Evolutionary conservation across 2,113 vertebrate species (phyloP), one percentile per base, ranked within the genome.

Genomic region (Etheostoma spectabile): DNA sequence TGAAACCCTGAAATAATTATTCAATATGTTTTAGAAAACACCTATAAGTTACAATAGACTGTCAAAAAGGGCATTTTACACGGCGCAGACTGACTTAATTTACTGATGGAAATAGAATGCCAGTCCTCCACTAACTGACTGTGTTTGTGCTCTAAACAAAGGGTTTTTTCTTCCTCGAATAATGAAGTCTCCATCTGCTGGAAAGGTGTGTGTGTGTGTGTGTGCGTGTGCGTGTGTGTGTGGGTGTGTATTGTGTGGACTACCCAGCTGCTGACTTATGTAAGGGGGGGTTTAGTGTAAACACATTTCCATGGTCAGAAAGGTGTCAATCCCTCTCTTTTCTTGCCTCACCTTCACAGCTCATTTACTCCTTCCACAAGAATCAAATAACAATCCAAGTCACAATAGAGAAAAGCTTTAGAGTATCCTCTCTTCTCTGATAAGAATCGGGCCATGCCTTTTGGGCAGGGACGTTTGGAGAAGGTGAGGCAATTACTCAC

Each of bases 271-370:
- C 83, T 72, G 63, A 61, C 55, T 92, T 90, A 84, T 45, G 64
- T 89, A 86, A 86, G 68, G 48, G 67, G 67, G 57, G 52, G 64
- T 45, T 75, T 71, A 77, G 68, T 86, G 80, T 90, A 86, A 91
- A 93, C 82, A 87, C 76, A 70, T 79, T 78, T 92, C 59, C 52
- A 18, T 62, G 77, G 74, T 89, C 71, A 83, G 79, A 85, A 84
- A 86, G 71, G 90, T 90, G 88, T 91, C 80, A 77, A 60, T 84
- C 84, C 72, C 56, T 79, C 74, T 86, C 62, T 89, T 87, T 88
- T 82, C 79, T 73, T 65, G 57, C 71, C 51, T 91, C 89, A 80
- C 87, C 91, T 93, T 93, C 91, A 91, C 88, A 88, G 83, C 81
- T 92, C 86, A 92, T 87, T 92, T 85, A 78, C 79, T 86, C 49